phyloP scores from a whole-genome alignment of 1,140 invertebrate genomes.

The Zaprionus nigranus region DNA sequence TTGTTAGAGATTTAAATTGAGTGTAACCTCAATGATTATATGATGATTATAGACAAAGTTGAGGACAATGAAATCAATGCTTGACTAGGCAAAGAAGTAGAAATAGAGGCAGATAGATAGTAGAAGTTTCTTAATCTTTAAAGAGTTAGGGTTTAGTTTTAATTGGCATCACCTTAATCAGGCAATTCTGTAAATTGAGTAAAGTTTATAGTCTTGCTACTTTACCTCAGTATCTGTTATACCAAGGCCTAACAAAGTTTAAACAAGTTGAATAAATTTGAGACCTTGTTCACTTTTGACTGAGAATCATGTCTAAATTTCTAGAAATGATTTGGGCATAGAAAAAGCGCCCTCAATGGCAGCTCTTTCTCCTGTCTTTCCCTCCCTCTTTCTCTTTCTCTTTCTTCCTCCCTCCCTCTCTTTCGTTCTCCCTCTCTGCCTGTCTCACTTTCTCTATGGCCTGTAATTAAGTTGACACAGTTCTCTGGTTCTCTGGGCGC shows the following conservation, averaged over 20 bases:
- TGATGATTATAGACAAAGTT: not conserved
- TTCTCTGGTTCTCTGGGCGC: not conserved
- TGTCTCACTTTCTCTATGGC: not conserved
- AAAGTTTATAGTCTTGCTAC: not conserved
- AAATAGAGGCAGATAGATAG: too few species aligned
- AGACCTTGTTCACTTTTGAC: not conserved
- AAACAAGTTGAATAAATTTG: not conserved
- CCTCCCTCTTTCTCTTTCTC: too few species aligned
- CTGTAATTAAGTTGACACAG: slow-evolving; percentile 9
- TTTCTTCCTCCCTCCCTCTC: too few species aligned
- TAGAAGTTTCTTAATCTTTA: too few species aligned
- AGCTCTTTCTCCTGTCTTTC: not conserved
- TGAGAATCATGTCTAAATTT: not conserved
- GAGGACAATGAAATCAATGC: not conserved
- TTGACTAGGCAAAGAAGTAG: not conserved
- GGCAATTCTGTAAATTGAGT: too few species aligned
- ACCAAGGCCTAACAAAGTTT: not conserved
- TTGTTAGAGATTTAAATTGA: not conserved
- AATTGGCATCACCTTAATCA: too few species aligned
- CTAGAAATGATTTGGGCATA: not conserved
- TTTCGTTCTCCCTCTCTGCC: not conserved
- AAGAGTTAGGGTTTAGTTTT: too few species aligned
- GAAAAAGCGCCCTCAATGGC: not conserved
- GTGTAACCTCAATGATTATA: not conserved
- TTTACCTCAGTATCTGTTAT: not conserved